A percentile compares a stretch with the other conserved stretches of the same genome.
These are phyloP conservation scores for Podarcis raffonei DNA, from an alignment of 2,113 vertebrate species.

Conservation along the genomic window DNA sequence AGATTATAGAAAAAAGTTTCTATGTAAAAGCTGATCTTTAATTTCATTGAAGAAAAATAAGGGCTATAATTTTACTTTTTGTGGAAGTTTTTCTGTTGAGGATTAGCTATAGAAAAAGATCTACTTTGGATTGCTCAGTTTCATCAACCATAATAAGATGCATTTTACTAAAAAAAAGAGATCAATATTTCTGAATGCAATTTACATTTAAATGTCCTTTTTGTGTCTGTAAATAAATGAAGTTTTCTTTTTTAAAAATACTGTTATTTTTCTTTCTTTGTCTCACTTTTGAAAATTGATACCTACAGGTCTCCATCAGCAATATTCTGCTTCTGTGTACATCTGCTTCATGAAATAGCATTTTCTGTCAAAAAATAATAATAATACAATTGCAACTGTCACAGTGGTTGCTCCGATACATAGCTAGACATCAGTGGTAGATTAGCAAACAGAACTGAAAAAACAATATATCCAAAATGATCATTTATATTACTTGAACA, in stretches of 20 bases:
- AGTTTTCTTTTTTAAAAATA: not conserved
- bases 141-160: slow-evolving; percentile 22
- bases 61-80: slow-evolving; percentile 49
- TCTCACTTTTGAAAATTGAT: slow-evolving; percentile 30
- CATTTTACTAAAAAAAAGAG: slow-evolving; percentile 33
- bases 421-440: slow-evolving; percentile 35
- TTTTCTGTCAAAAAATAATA: slow-evolving; percentile 23
- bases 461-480: slow-evolving; percentile 22
- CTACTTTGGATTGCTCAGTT: slow-evolving; percentile 39
- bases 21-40: slow-evolving; percentile 43
- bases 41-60: slow-evolving; percentile 60
- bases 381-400: slow-evolving; percentile 5
- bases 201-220: slow-evolving; percentile 46
- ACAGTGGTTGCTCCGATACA: slow-evolving; percentile 46
- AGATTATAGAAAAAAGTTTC: slow-evolving; percentile 46
- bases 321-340: slow-evolving; percentile 39
- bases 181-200: slow-evolving; percentile 49
- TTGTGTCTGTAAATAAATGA: slow-evolving; percentile 31
- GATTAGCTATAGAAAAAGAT: slow-evolving; percentile 51
- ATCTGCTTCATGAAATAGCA: slow-evolving; percentile 43
- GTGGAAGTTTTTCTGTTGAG: slow-evolving; percentile 37
- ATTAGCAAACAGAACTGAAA: slow-evolving; percentile 36
- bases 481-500: slow-evolving; percentile 20
- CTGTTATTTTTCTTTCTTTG: slow-evolving; percentile 11
- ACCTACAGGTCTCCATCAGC: slow-evolving; percentile 41